Conservation (phyloP, 2,888 invertebrate species). For the Drosophila conformis region DNA sequence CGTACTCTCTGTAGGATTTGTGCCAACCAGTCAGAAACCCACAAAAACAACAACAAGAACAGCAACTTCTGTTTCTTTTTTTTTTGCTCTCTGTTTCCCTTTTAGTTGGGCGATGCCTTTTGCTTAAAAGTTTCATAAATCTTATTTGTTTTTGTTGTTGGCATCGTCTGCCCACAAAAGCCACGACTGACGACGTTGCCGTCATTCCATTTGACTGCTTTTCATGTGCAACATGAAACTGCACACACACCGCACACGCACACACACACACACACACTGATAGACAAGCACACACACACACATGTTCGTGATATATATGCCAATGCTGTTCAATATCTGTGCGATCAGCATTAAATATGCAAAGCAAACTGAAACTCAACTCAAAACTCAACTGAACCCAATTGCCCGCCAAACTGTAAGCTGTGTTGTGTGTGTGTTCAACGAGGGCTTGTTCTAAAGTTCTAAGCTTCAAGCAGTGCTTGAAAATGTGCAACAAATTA, state of each 20-base stretch:
- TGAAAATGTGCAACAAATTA: not conserved
- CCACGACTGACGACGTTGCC: slow-evolving; percentile 50
- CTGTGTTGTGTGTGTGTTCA: slow-evolving; percentile 24
- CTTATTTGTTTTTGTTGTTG: slow-evolving; percentile 68
- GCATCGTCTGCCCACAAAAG: slow-evolving; percentile 72
- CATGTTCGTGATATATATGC: slow-evolving; percentile 42
- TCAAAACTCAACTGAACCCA: slow-evolving; percentile 50
- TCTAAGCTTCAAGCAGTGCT: not conserved
- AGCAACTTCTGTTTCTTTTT: slow-evolving; percentile 21
- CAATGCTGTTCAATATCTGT: slow-evolving; percentile 75
- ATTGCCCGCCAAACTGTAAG: slow-evolving; percentile 64
- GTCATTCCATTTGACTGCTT: slow-evolving; percentile 80
- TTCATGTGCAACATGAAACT: slow-evolving; percentile 71
- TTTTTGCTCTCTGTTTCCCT: slow-evolving; percentile 16
- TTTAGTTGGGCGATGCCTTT: slow-evolving; percentile 64
- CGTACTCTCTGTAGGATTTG: slow-evolving; percentile 56
- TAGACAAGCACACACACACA: not conserved
- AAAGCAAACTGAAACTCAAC: slow-evolving; percentile 47
- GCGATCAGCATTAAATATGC: slow-evolving; percentile 76
- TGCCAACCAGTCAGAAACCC: slow-evolving; percentile 42
- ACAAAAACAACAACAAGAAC: slow-evolving; percentile 38
- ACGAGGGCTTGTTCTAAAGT: slow-evolving; percentile 39
- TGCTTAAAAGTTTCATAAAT: slow-evolving; percentile 81
- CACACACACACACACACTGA: slow-evolving; percentile 7
- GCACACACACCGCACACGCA: slow-evolving; percentile 37